Conservation (phyloP, 2,797 vertebrate genomes). For the Enteromius fasciolatus region DNA sequence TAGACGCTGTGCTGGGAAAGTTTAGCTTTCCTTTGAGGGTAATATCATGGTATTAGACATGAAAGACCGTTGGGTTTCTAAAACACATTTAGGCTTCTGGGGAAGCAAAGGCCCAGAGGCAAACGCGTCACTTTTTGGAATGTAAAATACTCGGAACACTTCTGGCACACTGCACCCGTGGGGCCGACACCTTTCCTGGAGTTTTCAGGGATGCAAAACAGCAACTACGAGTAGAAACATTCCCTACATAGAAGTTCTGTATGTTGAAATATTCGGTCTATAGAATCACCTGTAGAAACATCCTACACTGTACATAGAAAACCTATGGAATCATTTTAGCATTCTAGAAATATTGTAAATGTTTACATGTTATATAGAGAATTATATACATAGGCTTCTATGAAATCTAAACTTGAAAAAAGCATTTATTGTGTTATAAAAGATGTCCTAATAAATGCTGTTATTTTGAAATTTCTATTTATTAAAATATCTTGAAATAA, state of each 20-base stretch:
- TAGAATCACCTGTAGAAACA: neutral
- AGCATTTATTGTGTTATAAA: neutral
- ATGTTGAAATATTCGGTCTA: neutral
- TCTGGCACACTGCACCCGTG: constrained; percentile 54
- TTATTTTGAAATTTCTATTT: neutral
- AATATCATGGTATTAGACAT: constrained; percentile 68
- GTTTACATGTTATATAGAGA: neutral
- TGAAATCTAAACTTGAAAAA: neutral
- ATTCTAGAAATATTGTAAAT: neutral
- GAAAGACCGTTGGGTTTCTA: constrained; percentile 66
- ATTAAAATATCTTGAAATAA: neutral
- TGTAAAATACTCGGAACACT: constrained; percentile 59
- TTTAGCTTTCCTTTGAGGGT: constrained; percentile 68
- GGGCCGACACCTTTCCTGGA: constrained; percentile 57
- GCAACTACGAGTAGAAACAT: constrained; percentile 22
- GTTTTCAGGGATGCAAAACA: constrained; percentile 41
- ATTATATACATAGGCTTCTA: too few species aligned
- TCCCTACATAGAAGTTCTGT: neutral
- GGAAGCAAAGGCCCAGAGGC: constrained; percentile 65
- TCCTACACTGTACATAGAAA: neutral
- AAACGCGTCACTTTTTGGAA: constrained; percentile 63
- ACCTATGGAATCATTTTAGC: neutral
- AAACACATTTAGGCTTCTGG: constrained; percentile 66
- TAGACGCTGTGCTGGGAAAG: constrained; percentile 67
- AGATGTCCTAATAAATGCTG: neutral